phyloP scores from a whole-genome alignment of 2,797 vertebrate genomes.

The Bufotes viridis region DNA sequence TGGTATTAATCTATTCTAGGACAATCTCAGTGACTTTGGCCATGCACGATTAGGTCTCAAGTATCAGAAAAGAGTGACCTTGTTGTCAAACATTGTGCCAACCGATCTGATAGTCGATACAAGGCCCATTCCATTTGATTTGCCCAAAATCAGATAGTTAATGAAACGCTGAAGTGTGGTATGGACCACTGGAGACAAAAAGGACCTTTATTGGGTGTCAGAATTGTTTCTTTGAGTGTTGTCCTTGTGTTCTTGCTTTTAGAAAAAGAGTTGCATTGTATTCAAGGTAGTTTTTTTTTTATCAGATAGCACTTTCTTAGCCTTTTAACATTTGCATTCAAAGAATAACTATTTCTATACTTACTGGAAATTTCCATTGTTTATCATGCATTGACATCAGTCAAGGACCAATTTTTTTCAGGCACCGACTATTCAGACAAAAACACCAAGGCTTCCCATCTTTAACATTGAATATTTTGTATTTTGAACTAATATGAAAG shows the following conservation, averaged over 20 bases:
- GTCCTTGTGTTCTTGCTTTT: constrained; percentile 20
- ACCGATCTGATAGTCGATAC: neutral
- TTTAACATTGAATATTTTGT: neutral
- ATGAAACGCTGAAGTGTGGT: neutral
- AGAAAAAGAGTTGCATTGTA: neutral
- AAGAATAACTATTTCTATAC: neutral
- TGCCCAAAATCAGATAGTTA: neutral
- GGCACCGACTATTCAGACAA: neutral
- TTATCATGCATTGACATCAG: neutral
- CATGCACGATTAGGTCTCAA: neutral
- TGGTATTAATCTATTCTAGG: neutral
- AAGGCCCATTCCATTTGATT: neutral
- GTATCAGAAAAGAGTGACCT: neutral
- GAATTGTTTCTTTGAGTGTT: neutral
- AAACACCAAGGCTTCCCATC: constrained; percentile 17
- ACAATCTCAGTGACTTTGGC: neutral
- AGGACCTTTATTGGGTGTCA: neutral
- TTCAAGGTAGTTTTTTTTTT: constrained; percentile 1
- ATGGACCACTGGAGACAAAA: neutral
- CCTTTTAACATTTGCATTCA: neutral
- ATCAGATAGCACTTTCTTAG: neutral
- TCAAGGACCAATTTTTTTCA: constrained; percentile 12
- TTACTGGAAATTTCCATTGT: neutral
- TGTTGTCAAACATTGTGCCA: neutral
- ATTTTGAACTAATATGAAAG: neutral